Base-by-base conservation (phyloP, 2,797 vertebrate genomes). In the Mormyrus proboscirostris region DNA sequence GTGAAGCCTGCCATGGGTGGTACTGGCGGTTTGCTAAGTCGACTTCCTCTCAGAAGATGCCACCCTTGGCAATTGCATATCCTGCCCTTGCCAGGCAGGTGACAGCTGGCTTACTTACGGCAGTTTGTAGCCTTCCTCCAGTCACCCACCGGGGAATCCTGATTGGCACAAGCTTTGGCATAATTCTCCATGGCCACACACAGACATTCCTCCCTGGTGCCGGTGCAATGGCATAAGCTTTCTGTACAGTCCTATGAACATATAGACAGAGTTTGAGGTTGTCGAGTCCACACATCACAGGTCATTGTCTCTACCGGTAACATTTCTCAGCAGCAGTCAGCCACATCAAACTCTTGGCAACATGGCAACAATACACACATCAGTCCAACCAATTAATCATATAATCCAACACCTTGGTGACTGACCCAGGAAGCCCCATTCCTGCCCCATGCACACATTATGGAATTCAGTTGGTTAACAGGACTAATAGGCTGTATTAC, bases 131-230 rank as follows among this genome's bases (percentile, higher is more conserved):
- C 82, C 82, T 3, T 90, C 86, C 95, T 95, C 96, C 96, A 96
- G 90, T 95, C 92, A 0, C 93, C 92, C 51, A 95, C 65, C 0
- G 22, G 44, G 44, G 94, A 89, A 4, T 94, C 95, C 22, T 94
- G 91, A 87, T 38, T 8, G n/a, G 91, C 89, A n/a, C 96, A 96
- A 89, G 94, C 95, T 94, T 95, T 95, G 14, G 93, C 94, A 0
- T 96, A 96, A 91, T 91, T 95, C 53, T 89, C 93, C 89, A 96
- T 88, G 59, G 94, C 93, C 3, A 92, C 89, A 87, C 96, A 96
- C 12, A 94, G 9, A 62, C 93, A 95, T 84, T 91, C 90, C 82
- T 91, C 55, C 65, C 92, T n/a, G 44, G 55, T 44, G 14, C 22
- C 33, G 2, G 82, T 90, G 89, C 94, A 94, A 3, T 90, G 93